A percentile compares a stretch with the other conserved stretches of the same genome.
These are phyloP conservation scores for Capitella teleta DNA, from an alignment of 1,140 invertebrate species.

Conservation along the genomic window DNA sequence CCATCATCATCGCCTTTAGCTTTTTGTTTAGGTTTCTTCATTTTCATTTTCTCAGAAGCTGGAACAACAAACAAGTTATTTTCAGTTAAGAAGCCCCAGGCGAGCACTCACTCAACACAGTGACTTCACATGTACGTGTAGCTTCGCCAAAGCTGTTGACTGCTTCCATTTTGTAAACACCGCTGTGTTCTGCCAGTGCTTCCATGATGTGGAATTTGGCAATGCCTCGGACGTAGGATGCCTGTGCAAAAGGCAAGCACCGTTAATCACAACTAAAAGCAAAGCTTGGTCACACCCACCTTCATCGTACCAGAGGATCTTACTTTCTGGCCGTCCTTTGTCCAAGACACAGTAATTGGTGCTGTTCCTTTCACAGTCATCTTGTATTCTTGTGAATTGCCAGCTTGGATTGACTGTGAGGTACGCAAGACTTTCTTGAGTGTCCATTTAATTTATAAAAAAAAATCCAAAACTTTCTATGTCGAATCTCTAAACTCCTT, in stretches of 20 bases:
- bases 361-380: too few relatives aligned
- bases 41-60: background rate
- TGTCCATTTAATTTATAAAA: too few relatives aligned
- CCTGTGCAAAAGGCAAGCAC: background rate
- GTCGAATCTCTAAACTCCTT: too few relatives aligned
- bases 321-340: too few relatives aligned
- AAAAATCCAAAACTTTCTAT: too few relatives aligned
- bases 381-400: too few relatives aligned
- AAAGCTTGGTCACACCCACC: too few relatives aligned
- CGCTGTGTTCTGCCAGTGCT: conserved; percentile 84
- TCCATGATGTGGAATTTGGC: conserved; percentile 74
- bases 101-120: conserved; percentile 27
- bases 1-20: background rate
- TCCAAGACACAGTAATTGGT: too few relatives aligned
- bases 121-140: conserved; percentile 23
- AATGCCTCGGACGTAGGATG: conserved; percentile 2
- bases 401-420: too few relatives aligned
- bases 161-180: conserved; percentile 84
- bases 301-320: too few relatives aligned
- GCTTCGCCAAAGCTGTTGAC: conserved; percentile 79
- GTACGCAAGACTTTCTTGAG: too few relatives aligned
- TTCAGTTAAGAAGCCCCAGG: background rate
- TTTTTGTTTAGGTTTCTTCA: conserved; percentile 10
- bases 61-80: background rate
- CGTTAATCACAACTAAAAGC: too few relatives aligned